Base-by-base conservation (phyloP, 2,888 invertebrate species). In the Aquatica leii region DNA sequence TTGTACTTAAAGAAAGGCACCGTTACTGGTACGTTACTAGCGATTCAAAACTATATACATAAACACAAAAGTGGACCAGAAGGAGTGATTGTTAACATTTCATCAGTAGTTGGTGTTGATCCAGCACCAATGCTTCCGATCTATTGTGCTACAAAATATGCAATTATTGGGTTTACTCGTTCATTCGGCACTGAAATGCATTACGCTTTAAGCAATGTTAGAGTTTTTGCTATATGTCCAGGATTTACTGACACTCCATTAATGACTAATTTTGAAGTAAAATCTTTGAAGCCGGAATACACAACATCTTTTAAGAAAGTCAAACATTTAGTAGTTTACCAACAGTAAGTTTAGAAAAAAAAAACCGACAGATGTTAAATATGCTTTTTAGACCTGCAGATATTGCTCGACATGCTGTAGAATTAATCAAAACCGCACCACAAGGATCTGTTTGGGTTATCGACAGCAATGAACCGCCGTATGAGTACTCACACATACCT, bases 11-110 rank as follows among this genome's bases (percentile, higher is more conserved):
- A 48, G 53, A 59, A 59, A 18, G 55, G 17, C 2, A n/a, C n/a
- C n/a, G 15, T 57, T 1, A 12, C 24, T 34, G 51, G 51, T 15
- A 34, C 18, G 4, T 1, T 62, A 5, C 15, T 55, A 24, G 56
- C 51, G 4, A 8, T 57, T 15, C 15, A 59, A 12, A 17, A 41
- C 5, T 62, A 51, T 21, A 15, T 76, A 34, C 71, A 72, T n/a
- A 69, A 69, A 59, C 68, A 71, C 46, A 71, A 68, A 67, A 62
- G 60, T 4, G 68, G 65, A 0, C 57, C 66, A 4, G 75, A 73
- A 65, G 71, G 70, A n/a, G 59, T 76, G 2, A 67, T 76, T 11
- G 50, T 76, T n/a, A 76, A 76, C 59, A 71, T 65, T 3, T 58
- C 74, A 6, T 76, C 76, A 5, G 61, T 72, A 31, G 59, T 67